These are phyloP conservation scores for Apis dorsata DNA, from an alignment of 1,140 invertebrate genomes.

Conservation along the genomic window DNA sequence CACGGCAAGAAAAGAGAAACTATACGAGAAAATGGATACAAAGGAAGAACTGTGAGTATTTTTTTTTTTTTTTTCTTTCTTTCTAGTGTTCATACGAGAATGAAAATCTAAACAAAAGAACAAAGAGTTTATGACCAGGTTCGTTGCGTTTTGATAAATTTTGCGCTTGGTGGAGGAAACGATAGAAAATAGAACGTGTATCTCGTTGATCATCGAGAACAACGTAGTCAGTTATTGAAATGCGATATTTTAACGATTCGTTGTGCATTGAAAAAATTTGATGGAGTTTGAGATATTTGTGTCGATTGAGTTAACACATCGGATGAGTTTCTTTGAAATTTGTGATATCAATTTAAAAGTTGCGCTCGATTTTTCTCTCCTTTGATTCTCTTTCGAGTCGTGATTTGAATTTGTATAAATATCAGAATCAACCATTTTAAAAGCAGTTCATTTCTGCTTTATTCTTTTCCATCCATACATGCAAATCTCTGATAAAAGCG, in stretches of 20 bases:
- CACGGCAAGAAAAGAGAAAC: neutral
- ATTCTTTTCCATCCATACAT: neutral
- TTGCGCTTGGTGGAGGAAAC: neutral
- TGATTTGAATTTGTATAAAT: too few species aligned
- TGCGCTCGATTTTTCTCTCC: neutral
- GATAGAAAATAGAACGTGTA: neutral
- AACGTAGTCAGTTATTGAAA: slow-evolving; percentile 1
- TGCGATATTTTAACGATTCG: neutral
- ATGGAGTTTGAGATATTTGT: neutral
- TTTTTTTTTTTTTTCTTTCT: too few species aligned
- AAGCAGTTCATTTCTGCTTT: too few species aligned
- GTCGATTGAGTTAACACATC: neutral
- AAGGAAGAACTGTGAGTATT: neutral
- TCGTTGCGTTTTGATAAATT: neutral
- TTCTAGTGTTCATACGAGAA: neutral
- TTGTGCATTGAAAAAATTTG: neutral
- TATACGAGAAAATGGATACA: neutral
- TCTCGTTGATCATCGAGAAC: neutral
- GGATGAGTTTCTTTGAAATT: neutral
- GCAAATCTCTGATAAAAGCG: slow-evolving; percentile 19
- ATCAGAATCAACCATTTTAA: too few species aligned
- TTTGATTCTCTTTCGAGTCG: too few species aligned
- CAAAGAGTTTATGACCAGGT: neutral
- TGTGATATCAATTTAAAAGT: neutral
- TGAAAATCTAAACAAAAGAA: neutral